Base-by-base conservation (phyloP, 1,140 invertebrate genomes). In the Trypoxylus dichotomus region DNA sequence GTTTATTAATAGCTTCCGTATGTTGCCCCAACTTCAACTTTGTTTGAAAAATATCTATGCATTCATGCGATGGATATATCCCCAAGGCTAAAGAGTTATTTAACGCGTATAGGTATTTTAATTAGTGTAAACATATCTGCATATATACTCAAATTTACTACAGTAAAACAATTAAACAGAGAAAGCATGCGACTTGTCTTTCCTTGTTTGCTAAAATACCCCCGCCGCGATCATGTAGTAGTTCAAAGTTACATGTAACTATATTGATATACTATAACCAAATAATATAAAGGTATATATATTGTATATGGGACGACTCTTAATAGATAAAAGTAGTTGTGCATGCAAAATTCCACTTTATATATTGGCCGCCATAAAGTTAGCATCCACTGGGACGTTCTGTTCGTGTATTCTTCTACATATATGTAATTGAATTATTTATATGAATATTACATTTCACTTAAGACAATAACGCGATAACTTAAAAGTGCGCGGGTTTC, bases 401-500 rank as follows among this genome's bases (percentile, higher is more conserved):
- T 11, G 5, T 2, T 27, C 10, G 21, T 19, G 7, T 68, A 11
- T 15, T 29, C 19, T 24, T 25, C 25, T 15, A 10, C 24, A 13
- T 27, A 3, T 6, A 7, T 10, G 27, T 68, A 68, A 68, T 68
- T 27, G 11, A 29, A 68, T 68, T 68, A 68, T 27, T 3, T 24
- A 54, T 68, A 68, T 27, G 24, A 25, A 21, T 25, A 68, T 68
- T 11, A 68, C 24, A 68, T 68, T 68, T 68, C 60, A 27, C 3
- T 27, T 68, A 68, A 68, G 27, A 68, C 60, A 11, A 68, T 68
- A 68, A 68, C 60, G 60, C 8, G 60, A 68, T 68, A 27, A 68
- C 60, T 29, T 68, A 68, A 15, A 68, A 68, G 60, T 68, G 60
- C 27, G 3, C 1, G 1, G n/a, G n/a, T 60, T 68, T 68, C 27